Base-by-base conservation (phyloP, 1,140 invertebrate genomes). In the Tetragnatha versicolor region DNA sequence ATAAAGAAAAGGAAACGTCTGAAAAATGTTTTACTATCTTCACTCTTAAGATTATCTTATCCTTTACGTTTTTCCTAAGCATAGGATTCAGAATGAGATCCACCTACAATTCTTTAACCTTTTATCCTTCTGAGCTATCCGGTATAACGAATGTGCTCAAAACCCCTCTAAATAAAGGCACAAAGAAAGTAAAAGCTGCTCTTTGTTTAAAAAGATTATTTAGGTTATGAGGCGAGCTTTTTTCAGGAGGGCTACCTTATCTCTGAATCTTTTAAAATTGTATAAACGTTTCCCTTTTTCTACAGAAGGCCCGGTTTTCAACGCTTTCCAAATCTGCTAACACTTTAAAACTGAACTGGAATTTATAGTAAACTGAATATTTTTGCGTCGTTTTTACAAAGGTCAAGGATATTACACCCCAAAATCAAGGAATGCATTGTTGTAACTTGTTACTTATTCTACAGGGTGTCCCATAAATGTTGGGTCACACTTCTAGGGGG, bases 281-380 rank as follows among this genome's bases (percentile, higher is more conserved):
- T 35, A 33, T 33, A 22, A 2, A 17, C 29, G 1, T 17, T 63
- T 22, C 6, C 6, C n/a, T 42, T 42, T 39, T 35, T 31, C n/a
- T 45, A 12, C 42, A 45, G 22, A 39, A 63, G 42, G 12, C 25
- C 37, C 17, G n/a, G 35, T 63, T 63, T 63, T 63, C 60, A 63
- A 27, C 60, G 33, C 60, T 14, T 42, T 25, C 42, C 20, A 14
- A 33, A 33, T 7, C 17, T 42, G 29, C 55, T 20, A 4, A 1
- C 9, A 39, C 33, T 39, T 27, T 7, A 31, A 68, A 68, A 68
- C 42, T 7, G 63, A 31, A 49, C 14, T 31, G 1, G 25, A 68
- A 68, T 68, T 68, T 68, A 68, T 68, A 29, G 27, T 49, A 68
- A 68, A 49, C 29, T 22, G n/a, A 31, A 37, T 27, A 58, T 33